Evolutionary conservation across 1,140 invertebrate species (phyloP).

Genomic region (Rhyzopertha dominica): DNA sequence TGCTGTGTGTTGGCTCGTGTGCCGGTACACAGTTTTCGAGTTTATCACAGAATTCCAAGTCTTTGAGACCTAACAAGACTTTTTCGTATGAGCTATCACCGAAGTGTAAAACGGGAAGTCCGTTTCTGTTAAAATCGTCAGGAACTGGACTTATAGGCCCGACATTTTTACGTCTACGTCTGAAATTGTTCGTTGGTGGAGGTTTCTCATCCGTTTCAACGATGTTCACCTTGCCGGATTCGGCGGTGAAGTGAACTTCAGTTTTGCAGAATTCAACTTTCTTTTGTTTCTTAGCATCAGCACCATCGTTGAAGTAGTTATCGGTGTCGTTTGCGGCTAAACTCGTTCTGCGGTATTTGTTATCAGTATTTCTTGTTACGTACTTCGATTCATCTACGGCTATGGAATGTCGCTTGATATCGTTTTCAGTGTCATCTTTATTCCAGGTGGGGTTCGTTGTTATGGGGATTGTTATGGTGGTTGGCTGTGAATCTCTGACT

Average conservation of each 20-base stretch:
- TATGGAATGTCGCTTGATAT: slow-evolving; percentile 54
- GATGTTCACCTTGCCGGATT: slow-evolving; percentile 75
- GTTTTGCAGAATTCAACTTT: slow-evolving; percentile 82
- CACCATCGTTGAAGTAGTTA: slow-evolving; percentile 32
- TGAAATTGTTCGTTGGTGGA: slow-evolving; percentile 71
- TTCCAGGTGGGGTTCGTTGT: slow-evolving; percentile 27
- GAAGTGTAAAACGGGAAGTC: slow-evolving; percentile 49
- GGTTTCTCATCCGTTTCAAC: slow-evolving; percentile 83
- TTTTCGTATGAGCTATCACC: slow-evolving; percentile 52
- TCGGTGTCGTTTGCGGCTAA: slow-evolving; percentile 46
- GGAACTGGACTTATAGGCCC: slow-evolving; percentile 20
- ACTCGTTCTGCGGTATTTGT: slow-evolving; percentile 37
- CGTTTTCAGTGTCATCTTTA: slow-evolving; percentile 33
- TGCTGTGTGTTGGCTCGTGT: slow-evolving; percentile 17
- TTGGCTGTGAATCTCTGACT: no score
- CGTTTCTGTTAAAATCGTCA: slow-evolving; percentile 38
- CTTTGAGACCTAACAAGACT: slow-evolving; percentile 36
- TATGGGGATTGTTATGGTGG: slow-evolving; percentile 39
- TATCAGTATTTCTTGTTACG: slow-evolving; percentile 40
- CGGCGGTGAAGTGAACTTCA: slow-evolving; percentile 79
- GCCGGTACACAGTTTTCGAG: slow-evolving; percentile 18
- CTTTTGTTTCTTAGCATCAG: slow-evolving; percentile 53
- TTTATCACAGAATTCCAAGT: slow-evolving; percentile 8
- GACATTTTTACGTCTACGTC: slow-evolving; percentile 54
- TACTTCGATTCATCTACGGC: slow-evolving; percentile 54